phyloP scores from a whole-genome alignment of 2,888 invertebrate species.

The Byasa hedistus region DNA sequence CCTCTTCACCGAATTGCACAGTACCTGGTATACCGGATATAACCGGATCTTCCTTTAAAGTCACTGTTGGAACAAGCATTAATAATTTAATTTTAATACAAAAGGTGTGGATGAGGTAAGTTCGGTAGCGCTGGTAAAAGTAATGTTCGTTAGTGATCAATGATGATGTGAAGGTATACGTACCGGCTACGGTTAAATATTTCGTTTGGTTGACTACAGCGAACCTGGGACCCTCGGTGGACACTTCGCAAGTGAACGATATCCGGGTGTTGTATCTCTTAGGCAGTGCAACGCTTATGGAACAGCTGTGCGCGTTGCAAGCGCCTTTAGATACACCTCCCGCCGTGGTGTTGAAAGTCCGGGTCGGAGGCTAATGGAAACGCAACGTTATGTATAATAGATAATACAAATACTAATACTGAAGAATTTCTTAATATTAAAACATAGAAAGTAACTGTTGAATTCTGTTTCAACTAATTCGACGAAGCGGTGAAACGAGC shows the following conservation, averaged over 20 bases:
- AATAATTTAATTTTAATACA: constrained; percentile 13
- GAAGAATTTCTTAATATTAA: too few species aligned
- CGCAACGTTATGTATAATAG: background rate
- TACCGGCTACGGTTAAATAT: constrained; percentile 69
- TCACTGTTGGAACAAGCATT: constrained; percentile 46
- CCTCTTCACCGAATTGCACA: constrained; percentile 65
- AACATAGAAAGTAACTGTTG: too few species aligned
- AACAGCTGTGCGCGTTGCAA: constrained; percentile 62
- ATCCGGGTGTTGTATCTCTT: constrained; percentile 58
- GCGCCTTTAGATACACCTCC: constrained; percentile 53
- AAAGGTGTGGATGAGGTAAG: too few species aligned
- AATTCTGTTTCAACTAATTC: too few species aligned
- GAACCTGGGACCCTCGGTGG: constrained; percentile 69
- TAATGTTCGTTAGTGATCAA: too few species aligned
- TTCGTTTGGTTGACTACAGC: constrained; percentile 72
- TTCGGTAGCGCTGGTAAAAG: too few species aligned
- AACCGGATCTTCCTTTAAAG: constrained; percentile 61
- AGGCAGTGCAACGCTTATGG: constrained; percentile 61
- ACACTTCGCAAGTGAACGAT: constrained; percentile 70
- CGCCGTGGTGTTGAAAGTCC: constrained; percentile 64
- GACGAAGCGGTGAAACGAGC: too few species aligned
- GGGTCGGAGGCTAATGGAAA: constrained; percentile 56
- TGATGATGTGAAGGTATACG: constrained; percentile 29
- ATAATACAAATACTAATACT: too few species aligned
- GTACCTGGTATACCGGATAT: constrained; percentile 58